Conservation (phyloP, 1,140 invertebrate species). For the Oedothorax gibbosus region DNA sequence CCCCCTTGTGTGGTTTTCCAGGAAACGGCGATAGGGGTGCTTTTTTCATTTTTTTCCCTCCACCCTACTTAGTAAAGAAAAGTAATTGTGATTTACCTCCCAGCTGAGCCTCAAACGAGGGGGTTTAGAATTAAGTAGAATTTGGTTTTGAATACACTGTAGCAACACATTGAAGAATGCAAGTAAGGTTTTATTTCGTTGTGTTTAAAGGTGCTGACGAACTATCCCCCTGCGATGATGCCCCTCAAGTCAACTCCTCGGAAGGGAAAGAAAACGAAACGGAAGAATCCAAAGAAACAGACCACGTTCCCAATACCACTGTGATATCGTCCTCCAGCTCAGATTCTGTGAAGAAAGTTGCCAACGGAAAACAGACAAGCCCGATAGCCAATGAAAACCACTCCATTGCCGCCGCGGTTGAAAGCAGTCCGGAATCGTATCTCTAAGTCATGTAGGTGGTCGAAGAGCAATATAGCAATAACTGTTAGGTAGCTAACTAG, state of each 20-base stretch:
- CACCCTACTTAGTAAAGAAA: no score
- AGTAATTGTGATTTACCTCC: no score
- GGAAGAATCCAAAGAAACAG: neutral
- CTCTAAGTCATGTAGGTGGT: slow-evolving; percentile 21
- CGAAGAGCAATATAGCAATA: slow-evolving; percentile 47
- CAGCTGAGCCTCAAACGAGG: no score
- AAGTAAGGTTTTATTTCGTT: no score
- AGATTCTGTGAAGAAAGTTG: slow-evolving; percentile 47
- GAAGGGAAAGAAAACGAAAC: neutral
- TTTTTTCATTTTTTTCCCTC: no score
- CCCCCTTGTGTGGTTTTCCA: no score
- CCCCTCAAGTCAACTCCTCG: neutral
- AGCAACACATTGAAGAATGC: neutral
- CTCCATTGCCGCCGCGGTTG: neutral
- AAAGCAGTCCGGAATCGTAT: slow-evolving; percentile 27
- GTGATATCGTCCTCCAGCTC: slow-evolving; percentile 49
- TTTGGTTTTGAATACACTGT: no score
- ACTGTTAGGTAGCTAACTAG: slow-evolving; percentile 49
- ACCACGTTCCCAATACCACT: slow-evolving; percentile 32
- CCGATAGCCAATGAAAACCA: neutral
- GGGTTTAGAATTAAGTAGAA: no score
- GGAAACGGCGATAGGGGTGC: no score
- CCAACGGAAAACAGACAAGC: slow-evolving; percentile 42
- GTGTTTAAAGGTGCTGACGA: neutral
- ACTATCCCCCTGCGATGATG: neutral